Conservation (phyloP, 1,140 invertebrate genomes). For the Pseudomyrmex gracilis region DNA sequence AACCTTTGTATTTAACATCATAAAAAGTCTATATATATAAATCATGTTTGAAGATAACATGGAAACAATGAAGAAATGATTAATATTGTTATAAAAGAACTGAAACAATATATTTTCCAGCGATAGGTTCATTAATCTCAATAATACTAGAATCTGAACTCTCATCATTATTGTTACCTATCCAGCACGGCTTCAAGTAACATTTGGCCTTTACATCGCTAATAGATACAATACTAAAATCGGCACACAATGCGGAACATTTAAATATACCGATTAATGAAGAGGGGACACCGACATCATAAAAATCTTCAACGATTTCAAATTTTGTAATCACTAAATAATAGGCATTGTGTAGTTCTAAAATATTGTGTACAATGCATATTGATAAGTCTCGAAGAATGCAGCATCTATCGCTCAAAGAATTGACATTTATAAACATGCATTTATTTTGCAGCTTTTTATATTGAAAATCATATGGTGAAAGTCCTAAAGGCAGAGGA, state of each 20-base stretch:
- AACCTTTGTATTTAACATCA: too few relatives aligned
- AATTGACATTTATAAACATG: neutral
- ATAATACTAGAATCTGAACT: too few relatives aligned
- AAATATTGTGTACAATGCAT: constrained; percentile 7
- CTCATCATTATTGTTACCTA: neutral
- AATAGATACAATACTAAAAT: constrained; percentile 6
- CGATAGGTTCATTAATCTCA: too few relatives aligned
- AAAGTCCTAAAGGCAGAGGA: too few relatives aligned
- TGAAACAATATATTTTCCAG: too few relatives aligned
- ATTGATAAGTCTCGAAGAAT: neutral
- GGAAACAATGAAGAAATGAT: too few relatives aligned
- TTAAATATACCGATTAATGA: neutral
- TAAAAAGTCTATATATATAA: too few relatives aligned
- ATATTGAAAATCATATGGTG: too few relatives aligned
- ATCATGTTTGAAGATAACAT: too few relatives aligned
- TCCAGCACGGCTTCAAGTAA: constrained; percentile 2
- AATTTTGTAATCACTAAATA: neutral
- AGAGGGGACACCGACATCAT: neutral
- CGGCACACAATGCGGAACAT: neutral
- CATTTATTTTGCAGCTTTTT: too few relatives aligned
- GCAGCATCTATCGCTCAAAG: neutral
- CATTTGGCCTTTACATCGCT: neutral
- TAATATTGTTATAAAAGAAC: too few relatives aligned
- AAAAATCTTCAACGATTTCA: constrained; percentile 1
- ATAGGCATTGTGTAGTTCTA: neutral